Conservation (phyloP, 1,140 invertebrate species). For the Caenorhabditis tropicalis region DNA sequence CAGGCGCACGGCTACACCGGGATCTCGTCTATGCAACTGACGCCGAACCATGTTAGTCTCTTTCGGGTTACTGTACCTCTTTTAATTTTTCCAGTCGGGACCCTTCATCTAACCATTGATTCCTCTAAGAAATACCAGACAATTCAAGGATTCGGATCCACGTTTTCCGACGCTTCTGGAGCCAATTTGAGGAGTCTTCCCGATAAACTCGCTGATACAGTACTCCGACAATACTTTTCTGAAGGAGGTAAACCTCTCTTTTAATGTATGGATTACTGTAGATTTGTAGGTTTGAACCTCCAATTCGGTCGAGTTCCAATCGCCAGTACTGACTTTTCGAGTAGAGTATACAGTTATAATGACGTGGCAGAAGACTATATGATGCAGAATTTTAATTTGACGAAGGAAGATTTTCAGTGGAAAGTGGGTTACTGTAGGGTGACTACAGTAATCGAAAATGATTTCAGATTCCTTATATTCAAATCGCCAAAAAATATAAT, state of each 20-base stretch:
- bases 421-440: neutral
- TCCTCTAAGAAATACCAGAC: slow-evolving; percentile 25
- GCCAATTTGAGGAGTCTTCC: slow-evolving; percentile 13
- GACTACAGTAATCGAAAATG: neutral
- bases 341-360: slow-evolving; percentile 43
- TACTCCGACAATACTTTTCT: slow-evolving; percentile 39
- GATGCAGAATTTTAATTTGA: slow-evolving; percentile 43
- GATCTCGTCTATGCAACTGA: neutral
- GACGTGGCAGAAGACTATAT: slow-evolving; percentile 25
- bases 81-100: slow-evolving; percentile 21
- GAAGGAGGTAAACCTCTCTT: neutral
- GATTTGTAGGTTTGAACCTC: slow-evolving; percentile 37
- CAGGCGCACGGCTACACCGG: neutral
- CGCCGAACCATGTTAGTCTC: neutral
- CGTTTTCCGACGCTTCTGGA: slow-evolving; percentile 45
- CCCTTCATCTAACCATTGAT: neutral
- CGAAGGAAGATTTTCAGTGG: slow-evolving; percentile 28
- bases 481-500: slow-evolving; percentile 12
- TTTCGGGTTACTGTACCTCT: neutral
- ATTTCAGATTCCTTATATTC: slow-evolving; percentile 45
- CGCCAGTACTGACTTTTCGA: slow-evolving; percentile 43
- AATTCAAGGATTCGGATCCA: slow-evolving; percentile 45
- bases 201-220: neutral
- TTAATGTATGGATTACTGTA: too few species aligned
- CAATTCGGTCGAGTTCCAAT: slow-evolving; percentile 48